phyloP scores from a whole-genome alignment of 2,888 invertebrate species.

The Lutraria lutraria region DNA sequence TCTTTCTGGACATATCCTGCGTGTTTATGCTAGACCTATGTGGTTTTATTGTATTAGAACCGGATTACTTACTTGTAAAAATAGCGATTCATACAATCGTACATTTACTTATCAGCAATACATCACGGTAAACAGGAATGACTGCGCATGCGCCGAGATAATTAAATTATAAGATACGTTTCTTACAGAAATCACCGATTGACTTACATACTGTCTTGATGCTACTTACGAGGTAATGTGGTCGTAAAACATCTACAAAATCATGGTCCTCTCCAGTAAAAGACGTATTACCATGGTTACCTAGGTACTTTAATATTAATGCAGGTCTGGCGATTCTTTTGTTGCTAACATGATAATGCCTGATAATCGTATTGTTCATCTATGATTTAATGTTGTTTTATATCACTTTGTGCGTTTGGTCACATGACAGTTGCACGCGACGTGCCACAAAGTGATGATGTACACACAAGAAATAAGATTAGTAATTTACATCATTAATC shows the following conservation, averaged over 20 bases:
- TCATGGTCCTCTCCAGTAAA: background rate
- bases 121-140: background rate
- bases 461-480: background rate
- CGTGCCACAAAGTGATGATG: background rate
- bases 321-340: background rate
- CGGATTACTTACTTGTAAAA: background rate
- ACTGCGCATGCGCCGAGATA: background rate
- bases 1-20: background rate
- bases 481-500: constrained; percentile 1
- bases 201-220: background rate
- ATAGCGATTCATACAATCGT: background rate
- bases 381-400: background rate
- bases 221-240: background rate
- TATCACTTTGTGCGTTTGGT: background rate
- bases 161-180: constrained; percentile 3
- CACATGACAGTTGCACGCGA: background rate
- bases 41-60: no score
- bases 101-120: background rate
- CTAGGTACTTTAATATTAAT: background rate
- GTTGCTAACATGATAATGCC: background rate
- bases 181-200: background rate
- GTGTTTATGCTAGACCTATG: background rate
- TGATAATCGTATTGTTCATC: background rate
- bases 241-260: constrained; percentile 9
- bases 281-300: background rate